Base-by-base conservation (phyloP, 2,888 invertebrate genomes). In the Tetranychus piercei region DNA sequence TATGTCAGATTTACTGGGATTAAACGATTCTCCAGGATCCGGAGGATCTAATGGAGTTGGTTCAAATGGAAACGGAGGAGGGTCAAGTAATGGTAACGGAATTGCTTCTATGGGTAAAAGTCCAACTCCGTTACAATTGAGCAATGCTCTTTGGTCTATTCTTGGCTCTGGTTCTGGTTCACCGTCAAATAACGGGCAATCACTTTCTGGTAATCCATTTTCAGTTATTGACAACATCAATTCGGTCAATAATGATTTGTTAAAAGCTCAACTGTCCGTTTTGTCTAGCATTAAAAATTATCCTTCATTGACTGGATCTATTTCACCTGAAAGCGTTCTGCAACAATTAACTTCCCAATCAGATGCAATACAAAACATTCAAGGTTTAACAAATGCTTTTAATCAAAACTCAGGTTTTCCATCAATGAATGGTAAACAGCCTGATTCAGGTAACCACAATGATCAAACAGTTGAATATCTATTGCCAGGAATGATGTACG, bases 101-200 rank as follows among this genome's bases (percentile, higher is more conserved):
- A 9, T 15, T 1, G 8, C 15, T 11, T 8, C n/a, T 9, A 43
- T 55, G 45, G 34, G 66, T 43, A 66, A 55, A 43, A 44, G 20
- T 44, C 43, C 71, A 71, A 44, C 43, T 8, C 71, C 71, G 20
- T 9, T 45, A 20, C 73, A 73, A 20, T 75, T 78, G 44, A 75
- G 78, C 69, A 77, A 78, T 44, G 78, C 78, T 15, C 72, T 78
- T 9, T 78, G 78, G 78, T 77, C 78, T 11, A 77, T 78, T 23
- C 74, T 78, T 5, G 78, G 77, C 0, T 76, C 76, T n/a, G 73
- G 74, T 72, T 74, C 73, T 1, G 71, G 76, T 18, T 66, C 45
- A 11, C 20, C 18, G 9, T 5, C 18, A 43, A 67, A 34, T 65
- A 34, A 64, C 20, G 20, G n/a, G 8, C 44, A 45, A 8, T 20